Evolutionary conservation across 2,113 vertebrate genomes (phyloP), one percentile per base, ranked within the genome.

Genomic region (Stigmatopora nigra): DNA sequence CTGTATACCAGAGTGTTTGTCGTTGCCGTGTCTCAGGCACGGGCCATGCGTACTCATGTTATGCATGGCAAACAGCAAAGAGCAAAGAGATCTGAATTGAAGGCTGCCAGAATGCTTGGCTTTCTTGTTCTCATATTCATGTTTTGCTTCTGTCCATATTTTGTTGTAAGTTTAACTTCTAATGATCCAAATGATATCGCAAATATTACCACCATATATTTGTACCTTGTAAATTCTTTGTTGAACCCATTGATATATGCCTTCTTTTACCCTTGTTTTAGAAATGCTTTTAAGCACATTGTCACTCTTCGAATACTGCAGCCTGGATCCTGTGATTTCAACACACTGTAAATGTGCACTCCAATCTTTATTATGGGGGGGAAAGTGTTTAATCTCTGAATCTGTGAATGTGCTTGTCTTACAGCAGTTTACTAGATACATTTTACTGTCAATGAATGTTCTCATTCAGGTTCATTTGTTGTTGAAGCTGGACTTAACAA

Each of bases 1-100:
- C 72, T 86, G 45, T 87, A 84, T 44, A 53, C 62, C 19, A 77
- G 67, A 20, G 79, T 88, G 47, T 87, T 84, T 57, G n/a, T 69
- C 2, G 81, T 78, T 16, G 87, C 82, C 0, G 71, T 70, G 73
- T 84, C 76, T 64, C 85, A 87, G 65, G 82, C 80, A 16, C 71
- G 70, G 1, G 49, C 49, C 49, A 20, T 12, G 49, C 49, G 49
- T n/a, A 12, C 19, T 20, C n/a, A 20, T 20, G 49, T 20, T 11
- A 3, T 10, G 4, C 4, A 19, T 6, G 19, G 49, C 49, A 52
- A 52, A 20, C 19, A n/a, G 5, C 15, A 51, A 3, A 9, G 19
- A 20, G 49, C 19, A 52, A 52, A 52, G 49, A 52, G 20, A 52
- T 20, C 49, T 5, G 49, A 52, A 16, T 52, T 20, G 49, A 52